Conservation (phyloP, 2,888 invertebrate genomes). For the Morpho helenor region DNA sequence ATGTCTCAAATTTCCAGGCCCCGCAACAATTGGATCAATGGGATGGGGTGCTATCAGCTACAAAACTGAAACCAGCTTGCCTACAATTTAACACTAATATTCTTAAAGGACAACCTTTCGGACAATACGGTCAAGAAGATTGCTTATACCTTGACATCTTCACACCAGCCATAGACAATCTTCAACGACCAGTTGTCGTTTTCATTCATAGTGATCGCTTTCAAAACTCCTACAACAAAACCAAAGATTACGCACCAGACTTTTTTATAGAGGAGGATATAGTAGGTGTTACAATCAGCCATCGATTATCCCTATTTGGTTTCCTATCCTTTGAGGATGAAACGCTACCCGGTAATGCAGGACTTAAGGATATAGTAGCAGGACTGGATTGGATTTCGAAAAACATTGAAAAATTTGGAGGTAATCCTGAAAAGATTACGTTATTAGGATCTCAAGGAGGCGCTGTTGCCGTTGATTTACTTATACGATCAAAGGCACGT, state of each 20-base stretch:
- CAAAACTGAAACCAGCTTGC: slow-evolving; percentile 81
- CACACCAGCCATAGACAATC: slow-evolving; percentile 65
- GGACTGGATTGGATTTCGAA: slow-evolving; percentile 60
- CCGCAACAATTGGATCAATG: slow-evolving; percentile 63
- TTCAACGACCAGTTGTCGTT: slow-evolving; percentile 53
- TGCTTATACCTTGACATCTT: slow-evolving; percentile 85
- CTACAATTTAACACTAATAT: slow-evolving; percentile 76
- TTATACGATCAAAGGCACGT: slow-evolving; percentile 58
- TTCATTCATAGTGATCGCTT: slow-evolving; percentile 61
- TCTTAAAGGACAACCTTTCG: slow-evolving; percentile 51
- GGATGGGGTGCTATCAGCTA: slow-evolving; percentile 78
- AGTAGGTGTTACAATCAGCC: slow-evolving; percentile 59
- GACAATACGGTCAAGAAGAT: slow-evolving; percentile 81
- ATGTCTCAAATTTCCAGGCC: slow-evolving; percentile 45
- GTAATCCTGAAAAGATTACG: slow-evolving; percentile 58
- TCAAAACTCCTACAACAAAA: slow-evolving; percentile 64
- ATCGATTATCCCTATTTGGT: slow-evolving; percentile 59
- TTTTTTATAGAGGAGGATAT: slow-evolving; percentile 71
- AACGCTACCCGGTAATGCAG: slow-evolving; percentile 58
- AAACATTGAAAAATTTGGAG: slow-evolving; percentile 61
- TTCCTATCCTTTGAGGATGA: slow-evolving; percentile 66
- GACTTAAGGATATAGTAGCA: slow-evolving; percentile 61
- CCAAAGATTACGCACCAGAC: slow-evolving; percentile 64
- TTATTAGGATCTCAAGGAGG: slow-evolving; percentile 67
- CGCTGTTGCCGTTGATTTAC: slow-evolving; percentile 57